Evolutionary conservation across 2,113 vertebrate genomes (phyloP).

Genomic region (Antechinus flavipes): DNA sequence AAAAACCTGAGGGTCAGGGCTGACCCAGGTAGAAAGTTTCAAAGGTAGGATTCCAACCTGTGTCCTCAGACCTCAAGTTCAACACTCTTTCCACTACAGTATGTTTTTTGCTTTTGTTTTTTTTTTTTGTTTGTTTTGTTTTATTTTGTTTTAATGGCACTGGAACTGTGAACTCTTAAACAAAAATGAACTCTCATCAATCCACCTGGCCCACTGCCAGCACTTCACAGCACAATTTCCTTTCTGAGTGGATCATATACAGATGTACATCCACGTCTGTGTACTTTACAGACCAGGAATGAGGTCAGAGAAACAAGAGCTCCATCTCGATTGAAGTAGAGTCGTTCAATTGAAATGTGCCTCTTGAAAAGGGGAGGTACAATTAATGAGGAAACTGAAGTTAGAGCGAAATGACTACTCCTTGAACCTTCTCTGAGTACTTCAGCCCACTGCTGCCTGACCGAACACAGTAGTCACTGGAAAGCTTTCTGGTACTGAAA

Average conservation of each 20-base stretch:
- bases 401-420: neutral
- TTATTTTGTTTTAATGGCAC: neutral
- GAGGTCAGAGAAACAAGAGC: neutral
- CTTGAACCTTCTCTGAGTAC: neutral
- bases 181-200: neutral
- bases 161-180: neutral
- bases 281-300: neutral
- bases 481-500: neutral
- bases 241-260: neutral
- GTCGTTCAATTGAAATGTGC: neutral
- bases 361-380: neutral
- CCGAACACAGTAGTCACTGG: neutral
- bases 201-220: rapidly evolving
- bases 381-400: neutral
- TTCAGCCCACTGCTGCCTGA: neutral
- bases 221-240: neutral
- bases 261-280: constrained; percentile 17
- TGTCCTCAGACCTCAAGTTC: neutral
- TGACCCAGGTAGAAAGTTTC: neutral
- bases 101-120: too few relatives aligned
- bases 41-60: neutral
- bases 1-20: neutral
- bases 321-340: constrained; percentile 28
- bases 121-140: too few relatives aligned
- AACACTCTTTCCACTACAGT: neutral